Evolutionary conservation across 1,140 invertebrate genomes (phyloP).

Genomic region (Hyles euphorbiae): DNA sequence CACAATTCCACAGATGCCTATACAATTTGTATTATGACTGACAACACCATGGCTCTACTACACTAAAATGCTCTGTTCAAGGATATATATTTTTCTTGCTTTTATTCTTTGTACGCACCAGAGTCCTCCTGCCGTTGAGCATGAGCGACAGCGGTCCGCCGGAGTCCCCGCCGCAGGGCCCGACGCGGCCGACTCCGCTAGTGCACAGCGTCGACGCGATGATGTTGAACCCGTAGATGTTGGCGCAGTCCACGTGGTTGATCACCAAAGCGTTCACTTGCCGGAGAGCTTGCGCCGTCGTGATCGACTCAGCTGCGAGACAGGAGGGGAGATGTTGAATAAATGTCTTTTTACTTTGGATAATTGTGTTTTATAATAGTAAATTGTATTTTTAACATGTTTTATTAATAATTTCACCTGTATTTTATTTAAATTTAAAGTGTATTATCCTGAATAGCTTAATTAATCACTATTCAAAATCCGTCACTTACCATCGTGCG

Average conservation of each 20-base stretch:
- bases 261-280: constrained; percentile 25
- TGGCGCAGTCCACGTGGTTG: constrained; percentile 24
- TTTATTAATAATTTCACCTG: too few species aligned
- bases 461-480: not conserved
- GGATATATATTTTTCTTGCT: too few species aligned
- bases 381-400: too few species aligned
- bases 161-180: constrained; percentile 51
- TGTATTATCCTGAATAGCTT: not conserved
- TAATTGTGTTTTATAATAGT: too few species aligned
- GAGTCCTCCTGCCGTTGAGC: constrained; percentile 3
- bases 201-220: constrained; percentile 27
- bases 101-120: not conserved
- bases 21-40: too few species aligned
- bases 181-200: constrained; percentile 7
- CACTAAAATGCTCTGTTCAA: too few species aligned
- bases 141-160: constrained; percentile 59
- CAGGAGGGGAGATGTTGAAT: not conserved
- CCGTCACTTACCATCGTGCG: constrained; percentile 15
- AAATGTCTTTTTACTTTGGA: too few species aligned
- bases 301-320: constrained; percentile 12
- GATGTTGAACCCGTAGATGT: constrained; percentile 22
- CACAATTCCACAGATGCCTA: too few species aligned
- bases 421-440: too few species aligned
- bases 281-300: constrained; percentile 14
- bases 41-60: too few species aligned